A percentile compares a stretch with the other conserved stretches of the same genome.
phyloP scores from a whole-genome alignment of 2,113 vertebrate genomes.

The Cryptotis parvus region DNA sequence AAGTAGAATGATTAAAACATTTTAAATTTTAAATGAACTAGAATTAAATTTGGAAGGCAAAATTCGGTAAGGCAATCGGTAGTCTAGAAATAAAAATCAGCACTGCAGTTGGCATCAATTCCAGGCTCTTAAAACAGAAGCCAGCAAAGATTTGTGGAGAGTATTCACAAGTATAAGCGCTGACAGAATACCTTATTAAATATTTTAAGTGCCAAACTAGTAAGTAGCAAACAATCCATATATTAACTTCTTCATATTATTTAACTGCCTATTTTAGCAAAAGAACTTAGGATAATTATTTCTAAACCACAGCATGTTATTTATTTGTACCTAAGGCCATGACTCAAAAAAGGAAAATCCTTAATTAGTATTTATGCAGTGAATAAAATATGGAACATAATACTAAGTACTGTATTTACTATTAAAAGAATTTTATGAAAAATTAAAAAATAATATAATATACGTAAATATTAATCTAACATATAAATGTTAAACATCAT shows the following conservation, averaged over 20 bases:
- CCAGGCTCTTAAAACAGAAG: neutral
- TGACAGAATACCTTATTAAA: slow-evolving; percentile 21
- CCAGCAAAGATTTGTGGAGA: slow-evolving; percentile 12
- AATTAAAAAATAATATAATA: no score
- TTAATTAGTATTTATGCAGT: slow-evolving; percentile 39
- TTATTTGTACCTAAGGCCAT: slow-evolving; percentile 13
- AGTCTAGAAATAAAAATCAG: slow-evolving; percentile 39
- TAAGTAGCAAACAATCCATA: neutral
- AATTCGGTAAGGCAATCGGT: slow-evolving; percentile 32
- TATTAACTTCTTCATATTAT: slow-evolving; percentile 30
- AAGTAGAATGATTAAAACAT: no score
- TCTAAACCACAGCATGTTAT: slow-evolving; percentile 10
- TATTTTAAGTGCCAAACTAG: slow-evolving; percentile 18
- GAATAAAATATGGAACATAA: slow-evolving; percentile 58
- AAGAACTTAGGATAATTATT: slow-evolving; percentile 53
- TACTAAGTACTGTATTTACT: neutral
- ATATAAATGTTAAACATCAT: neutral
- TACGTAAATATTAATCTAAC: neutral
- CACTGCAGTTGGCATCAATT: neutral
- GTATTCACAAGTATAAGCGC: neutral
- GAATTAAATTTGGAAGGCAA: slow-evolving; percentile 16
- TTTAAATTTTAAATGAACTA: neutral
- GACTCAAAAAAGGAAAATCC: neutral
- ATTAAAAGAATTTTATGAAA: neutral
- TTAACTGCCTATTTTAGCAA: slow-evolving; percentile 49